Base-by-base conservation (phyloP, 2,797 vertebrate species). In the Botia almorhae region DNA sequence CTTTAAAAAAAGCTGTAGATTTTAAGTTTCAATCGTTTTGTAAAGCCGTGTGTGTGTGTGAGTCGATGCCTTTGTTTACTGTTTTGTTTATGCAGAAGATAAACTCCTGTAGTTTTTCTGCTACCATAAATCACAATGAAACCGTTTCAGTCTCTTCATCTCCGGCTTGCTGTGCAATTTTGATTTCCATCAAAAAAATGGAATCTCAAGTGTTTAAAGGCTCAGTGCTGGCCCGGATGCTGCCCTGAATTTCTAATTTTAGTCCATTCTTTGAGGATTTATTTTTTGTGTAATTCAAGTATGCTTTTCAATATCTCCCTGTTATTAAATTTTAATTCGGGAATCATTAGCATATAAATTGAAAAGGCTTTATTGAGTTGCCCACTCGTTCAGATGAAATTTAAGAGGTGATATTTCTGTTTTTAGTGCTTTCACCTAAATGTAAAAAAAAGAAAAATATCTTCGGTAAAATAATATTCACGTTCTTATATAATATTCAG, bases 301-400 rank as follows among this genome's bases (percentile, higher is more conserved):
- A 95, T 92, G 96, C 96, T 97, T 98, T 98, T 97, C 96, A 98
- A 97, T 98, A 97, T 97, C 96, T 96, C 95, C 29, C 93, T 95
- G 96, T 98, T 99, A 99, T 99, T 99, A 98, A 97, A 98, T 96
- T 98, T 98, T 98, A 99, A 98, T 98, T 98, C 95, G 93, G 93
- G 93, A 95, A 65, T 77, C 96, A 98, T 99, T 99, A 98, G 97
- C 97, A 98, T 98, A 98, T 98, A 98, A 97, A 99, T 98, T 98
- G 97, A 99, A 99, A 98, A 96, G 95, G 95, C 96, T 98, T 97
- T 96, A 95, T 96, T 95, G 91, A 93, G 94, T 96, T 95, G 93
- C 91, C 92, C 94, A 95, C 95, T 94, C 89, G 88, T 90, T 91
- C 89, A 90, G 90, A 92, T 93, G 90, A 91, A 95, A 95, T 95